A percentile compares a stretch with the other conserved stretches of the same genome.
Conservation (phyloP, 2,113 vertebrate species). For the Aptenodytes patagonicus region DNA sequence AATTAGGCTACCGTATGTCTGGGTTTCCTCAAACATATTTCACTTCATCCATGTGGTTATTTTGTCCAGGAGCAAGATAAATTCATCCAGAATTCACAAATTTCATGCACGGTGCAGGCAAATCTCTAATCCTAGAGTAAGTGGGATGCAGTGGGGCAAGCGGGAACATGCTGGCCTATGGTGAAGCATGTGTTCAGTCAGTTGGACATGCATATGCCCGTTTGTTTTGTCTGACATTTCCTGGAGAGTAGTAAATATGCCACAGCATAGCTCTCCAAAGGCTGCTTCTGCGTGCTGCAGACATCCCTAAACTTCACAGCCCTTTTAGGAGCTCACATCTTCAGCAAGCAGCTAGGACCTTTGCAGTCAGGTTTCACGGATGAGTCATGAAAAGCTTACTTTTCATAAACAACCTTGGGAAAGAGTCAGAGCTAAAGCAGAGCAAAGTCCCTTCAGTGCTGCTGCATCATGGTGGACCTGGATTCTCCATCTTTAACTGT, state of each 20-base stretch:
- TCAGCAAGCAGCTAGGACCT: background rate
- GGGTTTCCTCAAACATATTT: background rate
- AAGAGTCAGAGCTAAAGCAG: background rate
- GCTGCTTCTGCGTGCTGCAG: background rate
- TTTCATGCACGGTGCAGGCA: background rate
- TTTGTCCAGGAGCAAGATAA: background rate
- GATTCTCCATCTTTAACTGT: background rate
- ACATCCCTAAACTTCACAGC: background rate
- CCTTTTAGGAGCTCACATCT: background rate
- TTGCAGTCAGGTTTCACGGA: background rate
- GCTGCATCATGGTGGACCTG: background rate
- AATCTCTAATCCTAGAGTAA: background rate
- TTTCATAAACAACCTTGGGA: background rate
- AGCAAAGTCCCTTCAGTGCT: background rate
- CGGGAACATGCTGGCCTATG: background rate
- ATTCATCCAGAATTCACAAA: background rate
- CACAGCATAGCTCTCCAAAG: background rate
- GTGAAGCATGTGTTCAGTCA: background rate
- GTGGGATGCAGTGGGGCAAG: background rate
- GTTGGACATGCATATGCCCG: background rate
- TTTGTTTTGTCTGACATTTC: background rate
- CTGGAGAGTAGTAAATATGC: background rate
- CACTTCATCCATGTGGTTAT: background rate
- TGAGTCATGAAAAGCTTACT: background rate
- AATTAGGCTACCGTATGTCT: background rate